Percentiles rank a stretch among this genome's conserved stretches.
Conservation (phyloP, 2,888 invertebrate genomes). For the Hemicrepidius hirtus region DNA sequence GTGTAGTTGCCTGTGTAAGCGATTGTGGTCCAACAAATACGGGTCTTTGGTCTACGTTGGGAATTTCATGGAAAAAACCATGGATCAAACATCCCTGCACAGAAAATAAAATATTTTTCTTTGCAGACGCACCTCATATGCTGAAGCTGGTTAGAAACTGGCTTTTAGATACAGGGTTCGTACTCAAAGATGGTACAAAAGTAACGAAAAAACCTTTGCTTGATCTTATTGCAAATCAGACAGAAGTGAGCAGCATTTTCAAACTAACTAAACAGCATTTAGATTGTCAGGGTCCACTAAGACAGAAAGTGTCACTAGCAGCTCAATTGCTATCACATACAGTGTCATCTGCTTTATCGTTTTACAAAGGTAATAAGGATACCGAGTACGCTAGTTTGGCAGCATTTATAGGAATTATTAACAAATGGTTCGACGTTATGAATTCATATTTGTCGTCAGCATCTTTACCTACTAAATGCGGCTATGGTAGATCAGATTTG, state of each 20-base stretch:
- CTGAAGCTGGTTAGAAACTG: conserved; percentile 13
- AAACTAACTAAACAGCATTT: conserved; percentile 6
- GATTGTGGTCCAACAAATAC: conserved; percentile 56
- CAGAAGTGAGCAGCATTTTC: conserved; percentile 10
- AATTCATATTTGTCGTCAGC: conserved; percentile 12
- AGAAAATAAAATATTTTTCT: conserved; percentile 49
- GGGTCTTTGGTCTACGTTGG: too few species aligned
- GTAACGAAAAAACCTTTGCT: neutral
- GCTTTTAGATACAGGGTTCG: conserved; percentile 19
- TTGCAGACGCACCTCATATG: too few species aligned
- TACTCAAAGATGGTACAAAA: neutral
- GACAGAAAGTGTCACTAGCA: conserved; percentile 7
- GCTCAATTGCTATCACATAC: conserved; percentile 10
- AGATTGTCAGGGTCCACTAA: neutral
- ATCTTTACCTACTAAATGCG: conserved; percentile 22
- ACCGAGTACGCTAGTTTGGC: neutral
- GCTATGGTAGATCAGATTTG: neutral
- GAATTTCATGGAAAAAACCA: conserved; percentile 36
- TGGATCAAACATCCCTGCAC: conserved; percentile 48
- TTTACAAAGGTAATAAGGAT: neutral
- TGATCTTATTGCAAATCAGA: neutral
- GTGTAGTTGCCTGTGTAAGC: conserved; percentile 55
- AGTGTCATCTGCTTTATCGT: neutral
- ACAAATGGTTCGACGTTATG: conserved; percentile 21
- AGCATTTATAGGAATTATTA: conserved; percentile 2